Conservation (phyloP, 2,113 vertebrate species). For the Carassius carassius region DNA sequence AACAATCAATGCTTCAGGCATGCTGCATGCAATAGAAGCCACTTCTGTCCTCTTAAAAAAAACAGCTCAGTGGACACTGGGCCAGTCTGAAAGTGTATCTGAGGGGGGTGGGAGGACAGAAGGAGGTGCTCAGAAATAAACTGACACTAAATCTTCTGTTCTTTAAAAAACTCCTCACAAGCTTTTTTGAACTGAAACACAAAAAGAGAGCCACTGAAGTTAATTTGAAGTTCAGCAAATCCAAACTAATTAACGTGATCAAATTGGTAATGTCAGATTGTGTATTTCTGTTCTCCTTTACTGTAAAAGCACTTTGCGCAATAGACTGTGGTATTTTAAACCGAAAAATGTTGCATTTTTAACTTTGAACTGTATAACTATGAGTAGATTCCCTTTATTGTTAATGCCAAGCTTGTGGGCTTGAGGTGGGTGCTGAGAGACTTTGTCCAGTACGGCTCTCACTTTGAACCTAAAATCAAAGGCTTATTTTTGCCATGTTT, state of each 20-base stretch:
- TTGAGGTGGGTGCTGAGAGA: constrained; percentile 33
- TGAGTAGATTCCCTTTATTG: constrained; percentile 28
- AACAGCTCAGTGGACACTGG: constrained; percentile 38
- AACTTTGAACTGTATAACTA: constrained; percentile 3
- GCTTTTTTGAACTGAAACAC: constrained; percentile 36
- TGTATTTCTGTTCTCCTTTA: background rate
- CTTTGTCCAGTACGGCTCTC: constrained; percentile 41
- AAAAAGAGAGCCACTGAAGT: constrained; percentile 18
- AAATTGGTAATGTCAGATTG: background rate
- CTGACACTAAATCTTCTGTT: constrained; percentile 50
- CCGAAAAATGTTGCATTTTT: background rate
- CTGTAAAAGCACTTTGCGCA: background rate
- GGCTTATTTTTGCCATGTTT: constrained; percentile 53
- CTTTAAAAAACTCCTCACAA: constrained; percentile 45
- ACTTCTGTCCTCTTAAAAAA: constrained; percentile 42
- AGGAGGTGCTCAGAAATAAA: constrained; percentile 42
- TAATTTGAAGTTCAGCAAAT: constrained; percentile 47
- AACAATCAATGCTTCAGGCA: constrained; percentile 60
- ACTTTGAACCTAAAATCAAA: constrained; percentile 61
- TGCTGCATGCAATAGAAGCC: constrained; percentile 48
- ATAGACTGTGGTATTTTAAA: background rate
- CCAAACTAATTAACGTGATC: constrained; percentile 54
- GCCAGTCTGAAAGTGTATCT: constrained; percentile 48
- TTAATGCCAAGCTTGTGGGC: constrained; percentile 36
- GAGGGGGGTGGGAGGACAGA: constrained; percentile 21